Percentiles rank a stretch among this genome's conserved stretches.
Evolutionary conservation across 2,888 invertebrate genomes (phyloP).

Genomic region (Protodeltote pygarga): DNA sequence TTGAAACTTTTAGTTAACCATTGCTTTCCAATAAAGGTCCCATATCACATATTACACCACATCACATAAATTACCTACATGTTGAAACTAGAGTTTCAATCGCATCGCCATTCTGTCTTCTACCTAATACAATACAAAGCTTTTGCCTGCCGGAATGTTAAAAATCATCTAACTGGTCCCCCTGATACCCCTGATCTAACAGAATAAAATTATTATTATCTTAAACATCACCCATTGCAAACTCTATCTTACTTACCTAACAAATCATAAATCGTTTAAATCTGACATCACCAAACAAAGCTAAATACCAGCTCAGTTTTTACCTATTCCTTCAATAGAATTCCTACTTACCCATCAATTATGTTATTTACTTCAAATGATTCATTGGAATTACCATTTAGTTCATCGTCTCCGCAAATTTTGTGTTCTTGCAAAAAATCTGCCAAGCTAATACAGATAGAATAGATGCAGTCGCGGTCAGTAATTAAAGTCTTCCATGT

Average conservation of each 20-base stretch:
- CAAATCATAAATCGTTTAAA: not conserved
- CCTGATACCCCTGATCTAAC: too few species aligned
- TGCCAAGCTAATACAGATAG: constrained; percentile 1
- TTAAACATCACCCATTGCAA: too few species aligned
- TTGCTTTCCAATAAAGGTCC: too few species aligned
- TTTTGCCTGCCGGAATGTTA: too few species aligned
- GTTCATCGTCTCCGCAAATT: constrained; percentile 1
- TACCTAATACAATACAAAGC: too few species aligned
- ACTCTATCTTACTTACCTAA: not conserved
- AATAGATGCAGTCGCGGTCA: constrained; percentile 25
- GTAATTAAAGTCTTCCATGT: constrained; percentile 13
- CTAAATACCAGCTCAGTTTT: constrained; percentile 8
- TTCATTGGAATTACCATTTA: constrained; percentile 33
- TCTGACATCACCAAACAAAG: constrained; percentile 23
- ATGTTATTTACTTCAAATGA: constrained; percentile 16
- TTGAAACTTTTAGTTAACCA: too few species aligned
- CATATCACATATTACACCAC: too few species aligned
- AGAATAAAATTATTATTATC: too few species aligned
- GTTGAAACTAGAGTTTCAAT: too few species aligned
- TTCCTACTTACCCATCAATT: constrained; percentile 16
- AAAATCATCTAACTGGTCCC: too few species aligned
- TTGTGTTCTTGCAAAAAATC: constrained; percentile 16
- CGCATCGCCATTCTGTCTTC: too few species aligned
- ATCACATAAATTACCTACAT: too few species aligned
- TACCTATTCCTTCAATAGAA: constrained; percentile 20